phyloP scores from a whole-genome alignment of 2,888 invertebrate genomes.

The Synanthedon tipuliformis region DNA sequence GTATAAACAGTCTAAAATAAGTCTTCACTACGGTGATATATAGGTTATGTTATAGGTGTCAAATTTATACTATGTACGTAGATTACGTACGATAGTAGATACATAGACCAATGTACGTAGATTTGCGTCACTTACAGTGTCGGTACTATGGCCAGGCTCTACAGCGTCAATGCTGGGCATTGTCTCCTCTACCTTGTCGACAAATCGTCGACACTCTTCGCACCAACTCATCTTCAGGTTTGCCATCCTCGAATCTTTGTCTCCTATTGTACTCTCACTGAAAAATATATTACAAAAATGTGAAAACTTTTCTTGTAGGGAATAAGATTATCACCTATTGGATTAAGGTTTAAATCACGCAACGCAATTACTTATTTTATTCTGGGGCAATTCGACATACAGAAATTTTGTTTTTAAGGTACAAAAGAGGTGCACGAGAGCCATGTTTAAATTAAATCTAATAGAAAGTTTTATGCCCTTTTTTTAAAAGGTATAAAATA shows the following conservation, averaged over 20 bases:
- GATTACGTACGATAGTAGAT: no score
- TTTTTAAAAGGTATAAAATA: no score
- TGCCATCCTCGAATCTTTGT: slow-evolving; percentile 17
- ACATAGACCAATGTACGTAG: background rate
- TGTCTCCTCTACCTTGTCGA: slow-evolving; percentile 44
- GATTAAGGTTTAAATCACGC: background rate
- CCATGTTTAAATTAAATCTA: no score
- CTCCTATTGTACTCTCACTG: slow-evolving; percentile 23
- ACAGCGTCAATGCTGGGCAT: slow-evolving; percentile 57
- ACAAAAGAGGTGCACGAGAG: no score
- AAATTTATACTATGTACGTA: no score
- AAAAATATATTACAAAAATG: background rate
- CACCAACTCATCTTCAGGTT: slow-evolving; percentile 61
- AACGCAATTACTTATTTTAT: background rate
- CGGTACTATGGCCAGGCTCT: slow-evolving; percentile 43
- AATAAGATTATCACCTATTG: no score
- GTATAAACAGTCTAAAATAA: no score
- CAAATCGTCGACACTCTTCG: slow-evolving; percentile 54
- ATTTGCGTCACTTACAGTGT: slow-evolving; percentile 17
- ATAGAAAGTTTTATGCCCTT: no score
- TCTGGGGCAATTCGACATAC: no score
- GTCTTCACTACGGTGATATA: no score
- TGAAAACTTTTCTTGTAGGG: background rate
- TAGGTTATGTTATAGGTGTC: no score
- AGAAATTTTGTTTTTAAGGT: no score